Conservation (phyloP, 2,888 invertebrate genomes). For the Scaptomyza cyrtandrae region DNA sequence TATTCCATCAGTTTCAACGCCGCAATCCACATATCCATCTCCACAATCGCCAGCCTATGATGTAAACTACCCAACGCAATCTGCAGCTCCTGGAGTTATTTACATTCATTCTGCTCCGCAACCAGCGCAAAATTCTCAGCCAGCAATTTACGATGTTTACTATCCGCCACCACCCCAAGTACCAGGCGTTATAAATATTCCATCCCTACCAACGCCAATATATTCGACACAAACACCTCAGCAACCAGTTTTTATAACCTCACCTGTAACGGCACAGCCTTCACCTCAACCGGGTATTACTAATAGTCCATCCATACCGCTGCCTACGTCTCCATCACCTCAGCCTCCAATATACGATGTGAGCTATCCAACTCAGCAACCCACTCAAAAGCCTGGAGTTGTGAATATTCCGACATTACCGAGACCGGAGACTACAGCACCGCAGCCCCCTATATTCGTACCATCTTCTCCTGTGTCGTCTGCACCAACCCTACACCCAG, state of each 20-base stretch:
- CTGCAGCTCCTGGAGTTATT: conserved; percentile 25
- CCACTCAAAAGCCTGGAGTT: conserved; percentile 22
- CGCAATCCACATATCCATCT: conserved; percentile 60
- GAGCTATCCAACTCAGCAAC: conserved; percentile 42
- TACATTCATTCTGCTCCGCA: conserved; percentile 23
- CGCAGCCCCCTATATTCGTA: conserved; percentile 19
- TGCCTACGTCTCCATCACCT: conserved; percentile 23
- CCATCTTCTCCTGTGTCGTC: conserved; percentile 8
- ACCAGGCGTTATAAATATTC: conserved; percentile 55
- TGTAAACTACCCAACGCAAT: conserved; percentile 21
- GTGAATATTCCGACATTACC: conserved; percentile 43
- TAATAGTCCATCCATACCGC: conserved; percentile 37
- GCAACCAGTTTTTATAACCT: conserved; percentile 27
- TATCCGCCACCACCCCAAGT: conserved; percentile 66
- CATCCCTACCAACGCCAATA: conserved; percentile 40
- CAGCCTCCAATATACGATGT: conserved; percentile 45
- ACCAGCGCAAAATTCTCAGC: conserved; percentile 18
- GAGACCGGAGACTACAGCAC: conserved; percentile 1
- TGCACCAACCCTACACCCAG: conserved; percentile 24
- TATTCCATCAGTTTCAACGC: conserved; percentile 18
- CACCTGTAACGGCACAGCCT: conserved; percentile 17
- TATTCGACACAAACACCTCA: conserved; percentile 25
- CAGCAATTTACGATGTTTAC: conserved; percentile 54
- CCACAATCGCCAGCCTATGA: conserved; percentile 8
- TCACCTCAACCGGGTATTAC: conserved; percentile 37